These are phyloP conservation scores for Amblyopsis hoosieri DNA, from an alignment of 2,797 vertebrate genomes.

Conservation along the genomic window DNA sequence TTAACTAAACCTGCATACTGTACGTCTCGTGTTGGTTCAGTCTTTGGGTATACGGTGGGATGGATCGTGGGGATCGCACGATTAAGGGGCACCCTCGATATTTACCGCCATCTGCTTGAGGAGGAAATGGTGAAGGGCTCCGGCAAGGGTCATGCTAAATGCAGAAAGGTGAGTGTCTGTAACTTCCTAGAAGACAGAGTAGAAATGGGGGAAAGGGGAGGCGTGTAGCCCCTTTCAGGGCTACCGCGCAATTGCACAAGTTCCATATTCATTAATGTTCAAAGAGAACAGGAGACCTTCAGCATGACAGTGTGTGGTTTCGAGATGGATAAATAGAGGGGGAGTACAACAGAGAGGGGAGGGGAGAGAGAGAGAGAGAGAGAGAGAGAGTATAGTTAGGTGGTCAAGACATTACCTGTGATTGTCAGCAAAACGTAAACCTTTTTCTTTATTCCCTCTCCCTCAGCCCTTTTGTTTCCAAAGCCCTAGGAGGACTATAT, in stretches of 20 bases:
- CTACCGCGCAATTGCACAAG: constrained; percentile 41
- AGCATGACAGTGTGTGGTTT: constrained; percentile 17
- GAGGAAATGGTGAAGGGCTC: constrained; percentile 22
- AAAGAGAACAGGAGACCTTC: constrained; percentile 26
- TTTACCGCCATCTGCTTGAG: constrained; percentile 43
- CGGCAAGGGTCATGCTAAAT: constrained; percentile 57
- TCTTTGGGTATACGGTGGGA: constrained; percentile 8
- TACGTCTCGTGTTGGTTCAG: constrained; percentile 35
- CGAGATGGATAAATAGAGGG: constrained; percentile 33
- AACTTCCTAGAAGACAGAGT: constrained; percentile 30
- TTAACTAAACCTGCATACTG: constrained; percentile 50
- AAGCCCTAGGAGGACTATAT: constrained; percentile 60
- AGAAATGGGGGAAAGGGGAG: not conserved
- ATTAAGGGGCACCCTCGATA: not conserved
- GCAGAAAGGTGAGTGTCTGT: constrained; percentile 21
- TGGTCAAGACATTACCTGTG: constrained; percentile 68
- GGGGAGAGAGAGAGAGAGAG: constrained; percentile 20
- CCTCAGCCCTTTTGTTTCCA: constrained; percentile 58
- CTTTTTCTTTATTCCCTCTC: constrained; percentile 44
- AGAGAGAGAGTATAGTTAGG: constrained; percentile 53
- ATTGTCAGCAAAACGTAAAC: constrained; percentile 59
- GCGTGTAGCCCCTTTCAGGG: constrained; percentile 41
- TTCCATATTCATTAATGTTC: constrained; percentile 53
- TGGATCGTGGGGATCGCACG: not conserved
- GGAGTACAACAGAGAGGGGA: constrained; percentile 50